Conservation (phyloP, 2,113 vertebrate species). For the Scalopus aquaticus region DNA sequence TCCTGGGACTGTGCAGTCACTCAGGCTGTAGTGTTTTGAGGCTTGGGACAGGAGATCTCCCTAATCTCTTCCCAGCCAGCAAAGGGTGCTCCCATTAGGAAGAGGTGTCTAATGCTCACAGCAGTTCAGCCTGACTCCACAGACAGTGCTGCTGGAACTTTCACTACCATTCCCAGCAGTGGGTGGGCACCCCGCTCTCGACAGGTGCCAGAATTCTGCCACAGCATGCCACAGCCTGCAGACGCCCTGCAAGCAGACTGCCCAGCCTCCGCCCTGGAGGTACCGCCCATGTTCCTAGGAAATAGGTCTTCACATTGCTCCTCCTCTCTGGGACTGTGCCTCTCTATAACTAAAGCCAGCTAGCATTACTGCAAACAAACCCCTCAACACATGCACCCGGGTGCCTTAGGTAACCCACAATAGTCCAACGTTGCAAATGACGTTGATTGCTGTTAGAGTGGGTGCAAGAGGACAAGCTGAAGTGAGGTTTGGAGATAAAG, state of each 20-base stretch:
- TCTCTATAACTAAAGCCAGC: not conserved
- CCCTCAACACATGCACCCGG: not conserved
- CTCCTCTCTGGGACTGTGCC: not conserved
- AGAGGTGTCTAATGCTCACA: not conserved
- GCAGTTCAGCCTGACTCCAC: not conserved
- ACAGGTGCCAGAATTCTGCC: not conserved
- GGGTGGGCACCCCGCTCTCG: not conserved
- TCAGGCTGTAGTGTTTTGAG: not conserved
- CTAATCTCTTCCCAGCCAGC: not conserved
- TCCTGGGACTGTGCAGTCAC: not conserved
- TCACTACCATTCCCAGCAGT: not conserved
- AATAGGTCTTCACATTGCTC: not conserved
- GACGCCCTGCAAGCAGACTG: fast-evolving
- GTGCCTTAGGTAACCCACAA: not conserved
- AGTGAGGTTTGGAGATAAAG: not conserved
- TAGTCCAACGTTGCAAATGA: not conserved
- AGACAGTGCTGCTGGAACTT: not conserved
- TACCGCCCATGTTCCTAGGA: not conserved
- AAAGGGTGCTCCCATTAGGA: too few relatives aligned
- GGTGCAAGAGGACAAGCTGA: not conserved
- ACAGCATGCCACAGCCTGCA: not conserved
- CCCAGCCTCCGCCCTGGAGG: too few relatives aligned
- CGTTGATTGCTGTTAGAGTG: too few relatives aligned
- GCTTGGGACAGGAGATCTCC: not conserved
- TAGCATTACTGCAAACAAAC: too few relatives aligned